Evolutionary conservation across 2,888 invertebrate genomes (phyloP).

Genomic region (Strigamia transsilvanica): DNA sequence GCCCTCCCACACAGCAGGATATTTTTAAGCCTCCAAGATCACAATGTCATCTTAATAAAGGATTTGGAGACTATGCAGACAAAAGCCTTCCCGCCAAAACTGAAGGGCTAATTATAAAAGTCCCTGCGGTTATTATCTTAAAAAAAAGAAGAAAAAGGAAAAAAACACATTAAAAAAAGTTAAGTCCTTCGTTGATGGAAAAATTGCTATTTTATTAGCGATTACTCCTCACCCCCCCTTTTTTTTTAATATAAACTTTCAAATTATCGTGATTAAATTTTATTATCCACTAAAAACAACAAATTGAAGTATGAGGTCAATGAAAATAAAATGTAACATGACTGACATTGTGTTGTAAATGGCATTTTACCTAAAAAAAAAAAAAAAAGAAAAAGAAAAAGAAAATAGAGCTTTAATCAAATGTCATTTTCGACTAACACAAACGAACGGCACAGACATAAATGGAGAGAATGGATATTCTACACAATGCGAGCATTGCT

Average conservation of each 20-base stretch:
- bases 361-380: neutral
- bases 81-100: constrained; percentile 30
- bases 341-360: neutral
- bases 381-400: no score
- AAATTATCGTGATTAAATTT: constrained; percentile 25
- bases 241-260: constrained; percentile 21
- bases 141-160: constrained; percentile 1
- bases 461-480: constrained; percentile 30
- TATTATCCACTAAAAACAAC: constrained; percentile 5
- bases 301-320: constrained; percentile 5
- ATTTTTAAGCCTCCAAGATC: constrained; percentile 30
- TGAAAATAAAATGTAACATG: neutral
- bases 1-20: constrained; percentile 30
- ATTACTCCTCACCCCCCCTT: constrained; percentile 7
- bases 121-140: constrained; percentile 21
- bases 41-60: constrained; percentile 30
- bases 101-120: constrained; percentile 30
- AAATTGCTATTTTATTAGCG: constrained; percentile 30
- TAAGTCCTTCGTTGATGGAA: constrained; percentile 30
- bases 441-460: constrained; percentile 25
- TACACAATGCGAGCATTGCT: constrained; percentile 21
- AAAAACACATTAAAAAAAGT: constrained; percentile 30
- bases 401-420: constrained; percentile 21
- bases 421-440: constrained; percentile 21
- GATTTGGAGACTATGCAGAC: constrained; percentile 30